phyloP scores from a whole-genome alignment of 2,888 invertebrate species.

The Chrysotoxum bicinctum region DNA sequence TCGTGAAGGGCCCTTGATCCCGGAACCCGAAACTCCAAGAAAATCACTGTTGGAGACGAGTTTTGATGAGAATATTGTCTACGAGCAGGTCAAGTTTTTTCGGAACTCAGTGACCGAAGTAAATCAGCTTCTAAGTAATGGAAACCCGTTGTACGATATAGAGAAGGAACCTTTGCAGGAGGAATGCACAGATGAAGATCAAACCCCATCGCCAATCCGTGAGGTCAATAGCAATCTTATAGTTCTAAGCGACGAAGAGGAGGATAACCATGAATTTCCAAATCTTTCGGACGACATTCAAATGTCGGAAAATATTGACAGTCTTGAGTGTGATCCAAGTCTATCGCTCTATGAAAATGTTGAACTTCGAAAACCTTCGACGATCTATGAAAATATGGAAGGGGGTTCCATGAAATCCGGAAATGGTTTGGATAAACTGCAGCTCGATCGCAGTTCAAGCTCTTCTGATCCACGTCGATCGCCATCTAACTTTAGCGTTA shows the following conservation, averaged over 20 bases:
- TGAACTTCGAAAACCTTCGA: conserved; percentile 79
- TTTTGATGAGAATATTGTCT: conserved; percentile 84
- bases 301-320: conserved; percentile 75
- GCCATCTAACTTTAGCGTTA: conserved; percentile 83
- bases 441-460: conserved; percentile 72
- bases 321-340: conserved; percentile 76
- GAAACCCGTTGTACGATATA: conserved; percentile 45
- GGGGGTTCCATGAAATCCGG: conserved; percentile 78
- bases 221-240: conserved; percentile 74
- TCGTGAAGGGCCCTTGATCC: conserved; percentile 78
- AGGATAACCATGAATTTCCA: conserved; percentile 73
- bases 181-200: conserved; percentile 42
- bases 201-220: conserved; percentile 35
- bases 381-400: conserved; percentile 80
- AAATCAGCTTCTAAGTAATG: conserved; percentile 83
- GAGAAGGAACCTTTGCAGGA: conserved; percentile 57
- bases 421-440: conserved; percentile 65
- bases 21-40: conserved; percentile 69
- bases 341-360: conserved; percentile 81
- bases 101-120: conserved; percentile 89
- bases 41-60: conserved; percentile 84
- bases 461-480: conserved; percentile 77
- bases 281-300: conserved; percentile 73
- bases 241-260: conserved; percentile 67
- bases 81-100: conserved; percentile 90